Conservation (phyloP, 37 sponge, comb jelly and placozoan species). For the Cladorhizidae sp. region DNA sequence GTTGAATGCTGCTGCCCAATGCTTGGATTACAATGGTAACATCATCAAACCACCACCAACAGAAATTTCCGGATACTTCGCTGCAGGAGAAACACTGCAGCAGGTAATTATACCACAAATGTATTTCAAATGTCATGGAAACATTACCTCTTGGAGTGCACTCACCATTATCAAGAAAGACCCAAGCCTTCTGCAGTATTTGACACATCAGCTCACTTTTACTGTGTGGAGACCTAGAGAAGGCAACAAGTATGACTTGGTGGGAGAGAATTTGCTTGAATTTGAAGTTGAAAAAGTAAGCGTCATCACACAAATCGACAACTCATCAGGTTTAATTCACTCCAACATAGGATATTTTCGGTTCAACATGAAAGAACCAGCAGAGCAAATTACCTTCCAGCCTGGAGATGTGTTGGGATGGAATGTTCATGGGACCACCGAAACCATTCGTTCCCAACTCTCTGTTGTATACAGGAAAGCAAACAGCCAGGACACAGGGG, state of each 20-base stretch:
- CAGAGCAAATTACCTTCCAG: conserved; percentile 14
- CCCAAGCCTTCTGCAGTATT: background rate
- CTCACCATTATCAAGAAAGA: background rate
- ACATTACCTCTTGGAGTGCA: conserved; percentile 38
- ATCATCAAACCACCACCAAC: no score
- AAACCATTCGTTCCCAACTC: background rate
- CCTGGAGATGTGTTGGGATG: conserved; percentile 43
- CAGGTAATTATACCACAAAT: conserved; percentile 34
- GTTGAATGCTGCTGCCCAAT: no score
- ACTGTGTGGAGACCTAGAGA: conserved; percentile 45
- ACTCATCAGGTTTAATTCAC: background rate
- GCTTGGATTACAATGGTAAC: no score
- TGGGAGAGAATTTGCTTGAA: conserved; percentile 2
- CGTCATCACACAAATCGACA: background rate
- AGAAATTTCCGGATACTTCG: background rate
- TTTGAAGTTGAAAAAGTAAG: background rate
- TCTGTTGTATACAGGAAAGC: conserved; percentile 4
- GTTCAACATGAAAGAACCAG: background rate
- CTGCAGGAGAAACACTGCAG: background rate
- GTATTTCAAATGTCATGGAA: conserved; percentile 43
- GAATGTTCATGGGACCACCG: background rate
- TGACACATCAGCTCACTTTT: conserved; percentile 3
- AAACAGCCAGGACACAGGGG: background rate
- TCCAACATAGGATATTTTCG: conserved; percentile 7
- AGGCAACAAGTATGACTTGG: background rate